Base-by-base conservation (phyloP, 2,113 vertebrate species). In the Periophthalmus modestus region DNA sequence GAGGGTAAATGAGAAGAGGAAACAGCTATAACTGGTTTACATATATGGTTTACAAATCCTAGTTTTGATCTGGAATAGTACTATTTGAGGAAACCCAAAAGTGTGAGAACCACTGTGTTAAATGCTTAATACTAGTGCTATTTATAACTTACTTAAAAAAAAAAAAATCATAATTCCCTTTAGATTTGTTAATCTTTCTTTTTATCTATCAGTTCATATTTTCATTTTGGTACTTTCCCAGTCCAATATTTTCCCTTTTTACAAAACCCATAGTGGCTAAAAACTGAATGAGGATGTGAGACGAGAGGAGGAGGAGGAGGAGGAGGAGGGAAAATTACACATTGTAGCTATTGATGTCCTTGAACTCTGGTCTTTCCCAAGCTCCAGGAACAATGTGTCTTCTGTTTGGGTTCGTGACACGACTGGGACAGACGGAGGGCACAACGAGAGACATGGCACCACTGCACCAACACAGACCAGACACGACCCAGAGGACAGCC, bases 311-410 rank as follows among this genome's bases (percentile, higher is more conserved):
- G 65, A 50, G 83, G 68, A 69, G 85, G 82, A 74, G 68, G 85
- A 81, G 72, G 83, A 28, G 28, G 28, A 28, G 65, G 83, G 81
- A 77, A 77, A 91, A 89, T 91, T 88, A 89, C 84, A 91, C 88
- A 90, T 91, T 71, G 71, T 84, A 69, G 80, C 88, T 91, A 89
- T 91, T 89, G 89, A 93, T 91, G 90, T 84, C 85, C 87, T 85
- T 85, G 77, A 85, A 87, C 85, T 83, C 82, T 85, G 89, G 82
- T 89, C 82, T 91, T 93, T 91, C 91, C 91, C 92, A 90, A 90
- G 92, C 83, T 74, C 1, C 71, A 48, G 23, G 72, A 89, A 94
- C 92, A 93, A 92, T 91, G 80, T 79, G 15, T 28, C 77, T 81
- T 91, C 87, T 93, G 69, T 94, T 82, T 54, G 68, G 65, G 71